These are phyloP conservation scores for Perithous albicinctus DNA, from an alignment of 2,888 invertebrate genomes.

Conservation along the genomic window DNA sequence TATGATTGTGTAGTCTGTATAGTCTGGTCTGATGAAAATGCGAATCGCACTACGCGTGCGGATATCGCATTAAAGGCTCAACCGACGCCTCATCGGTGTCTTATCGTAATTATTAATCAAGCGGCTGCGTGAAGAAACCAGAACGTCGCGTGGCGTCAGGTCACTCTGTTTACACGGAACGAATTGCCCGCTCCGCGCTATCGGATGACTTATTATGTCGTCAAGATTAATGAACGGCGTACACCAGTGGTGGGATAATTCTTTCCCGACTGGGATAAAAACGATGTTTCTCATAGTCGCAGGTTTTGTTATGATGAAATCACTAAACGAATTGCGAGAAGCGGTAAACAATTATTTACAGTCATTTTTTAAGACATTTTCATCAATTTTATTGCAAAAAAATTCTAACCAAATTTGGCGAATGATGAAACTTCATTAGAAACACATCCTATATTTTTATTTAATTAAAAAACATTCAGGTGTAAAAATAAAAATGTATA, in stretches of 20 bases:
- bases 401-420: too few species aligned
- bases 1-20: slow-evolving; percentile 1
- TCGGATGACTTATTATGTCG: slow-evolving; percentile 64
- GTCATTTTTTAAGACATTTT: too few species aligned
- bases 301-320: background rate
- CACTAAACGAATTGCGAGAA: too few species aligned
- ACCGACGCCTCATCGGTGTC: slow-evolving; percentile 53
- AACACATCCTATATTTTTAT: too few species aligned
- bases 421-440: too few species aligned
- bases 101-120: slow-evolving; percentile 66
- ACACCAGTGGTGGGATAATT: slow-evolving; percentile 23
- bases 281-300: background rate
- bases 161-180: slow-evolving; percentile 45
- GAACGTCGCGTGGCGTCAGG: slow-evolving; percentile 26
- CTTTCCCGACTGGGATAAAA: background rate
- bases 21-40: background rate
- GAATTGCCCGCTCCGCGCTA: slow-evolving; percentile 28
- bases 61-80: slow-evolving; percentile 11
- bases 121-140: slow-evolving; percentile 25
- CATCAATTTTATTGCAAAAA: too few species aligned
- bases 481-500: too few species aligned
- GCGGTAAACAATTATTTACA: too few species aligned
- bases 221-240: slow-evolving; percentile 62
- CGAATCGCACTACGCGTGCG: slow-evolving; percentile 40
- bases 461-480: too few species aligned